Conservation (phyloP, 1,140 invertebrate species). For the Ruditapes philippinarum region DNA sequence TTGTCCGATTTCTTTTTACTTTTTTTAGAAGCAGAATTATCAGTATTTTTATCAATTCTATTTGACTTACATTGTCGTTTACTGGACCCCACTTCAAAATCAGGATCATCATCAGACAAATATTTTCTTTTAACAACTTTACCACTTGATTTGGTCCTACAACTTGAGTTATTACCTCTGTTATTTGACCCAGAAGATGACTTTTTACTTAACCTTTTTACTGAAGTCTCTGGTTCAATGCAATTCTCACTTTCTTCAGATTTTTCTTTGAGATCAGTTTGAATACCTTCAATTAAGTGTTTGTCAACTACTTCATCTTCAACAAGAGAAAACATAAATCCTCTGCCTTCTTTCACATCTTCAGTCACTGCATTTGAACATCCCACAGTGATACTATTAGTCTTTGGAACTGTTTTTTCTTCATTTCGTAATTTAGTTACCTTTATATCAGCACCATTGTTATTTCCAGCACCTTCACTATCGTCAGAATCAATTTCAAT, state of each 20-base stretch:
- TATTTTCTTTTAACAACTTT: conserved; percentile 19
- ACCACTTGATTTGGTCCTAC: conserved; percentile 46
- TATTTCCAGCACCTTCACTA: conserved; percentile 36
- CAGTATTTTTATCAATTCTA: conserved; percentile 67
- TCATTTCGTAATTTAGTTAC: not conserved
- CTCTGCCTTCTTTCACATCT: not conserved
- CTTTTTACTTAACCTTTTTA: not conserved
- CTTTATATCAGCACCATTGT: conserved; percentile 32
- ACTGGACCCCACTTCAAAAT: conserved; percentile 53
- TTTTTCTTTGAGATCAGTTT: conserved; percentile 37
- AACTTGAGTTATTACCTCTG: conserved; percentile 23
- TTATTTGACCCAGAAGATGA: conserved; percentile 5
- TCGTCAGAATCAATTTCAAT: conserved; percentile 56
- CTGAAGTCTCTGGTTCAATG: conserved; percentile 11
- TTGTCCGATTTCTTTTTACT: conserved; percentile 51
- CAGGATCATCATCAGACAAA: conserved; percentile 55
- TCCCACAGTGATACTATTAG: not conserved
- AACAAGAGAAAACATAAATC: conserved; percentile 15
- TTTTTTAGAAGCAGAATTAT: conserved; percentile 66
- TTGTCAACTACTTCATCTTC: conserved; percentile 53
- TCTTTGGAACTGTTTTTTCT: not conserved
- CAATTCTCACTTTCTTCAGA: conserved; percentile 33
- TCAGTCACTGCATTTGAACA: not conserved
- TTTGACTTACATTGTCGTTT: conserved; percentile 69
- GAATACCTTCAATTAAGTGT: conserved; percentile 32